Conservation (phyloP, 2,888 invertebrate genomes). For the Caenorhabditis becei region DNA sequence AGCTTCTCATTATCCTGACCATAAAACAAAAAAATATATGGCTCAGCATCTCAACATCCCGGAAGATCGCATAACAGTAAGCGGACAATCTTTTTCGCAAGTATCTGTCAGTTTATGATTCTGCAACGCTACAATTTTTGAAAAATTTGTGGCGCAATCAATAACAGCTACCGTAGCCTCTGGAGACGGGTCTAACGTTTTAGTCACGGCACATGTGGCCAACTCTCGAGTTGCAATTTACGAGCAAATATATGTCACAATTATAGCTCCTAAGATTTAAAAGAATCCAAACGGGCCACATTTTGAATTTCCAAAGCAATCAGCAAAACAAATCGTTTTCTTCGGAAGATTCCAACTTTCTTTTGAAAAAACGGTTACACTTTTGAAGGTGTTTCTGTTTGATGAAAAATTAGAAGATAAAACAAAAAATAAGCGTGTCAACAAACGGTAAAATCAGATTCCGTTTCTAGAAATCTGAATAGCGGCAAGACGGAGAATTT, state of each 20-base stretch:
- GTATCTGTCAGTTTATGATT: too few species aligned
- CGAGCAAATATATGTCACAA: constrained; percentile 60
- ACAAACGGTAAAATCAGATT: too few species aligned
- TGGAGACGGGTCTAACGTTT: constrained; percentile 4
- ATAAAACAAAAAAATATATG: constrained; percentile 73
- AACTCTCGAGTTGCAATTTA: constrained; percentile 65
- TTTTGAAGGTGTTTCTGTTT: too few species aligned
- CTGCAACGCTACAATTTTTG: too few species aligned
- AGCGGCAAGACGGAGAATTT: too few species aligned
- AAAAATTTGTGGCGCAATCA: background rate
- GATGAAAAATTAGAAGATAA: too few species aligned
- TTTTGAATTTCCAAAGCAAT: background rate
- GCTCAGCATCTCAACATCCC: constrained; percentile 70
- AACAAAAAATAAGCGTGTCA: too few species aligned
- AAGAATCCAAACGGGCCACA: background rate
- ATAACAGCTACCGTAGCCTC: constrained; percentile 28
- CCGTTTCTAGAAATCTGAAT: too few species aligned
- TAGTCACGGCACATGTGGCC: constrained; percentile 45
- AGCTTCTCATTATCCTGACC: constrained; percentile 78
- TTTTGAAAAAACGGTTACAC: constrained; percentile 14
- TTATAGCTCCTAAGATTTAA: constrained; percentile 33
- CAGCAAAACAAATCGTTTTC: too few species aligned
- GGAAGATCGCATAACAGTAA: constrained; percentile 77
- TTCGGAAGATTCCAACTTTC: too few species aligned
- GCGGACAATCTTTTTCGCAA: background rate